These are phyloP conservation scores for Arnoldichthys spilopterus DNA, from an alignment of 2,797 vertebrate genomes.

Conservation along the genomic window DNA sequence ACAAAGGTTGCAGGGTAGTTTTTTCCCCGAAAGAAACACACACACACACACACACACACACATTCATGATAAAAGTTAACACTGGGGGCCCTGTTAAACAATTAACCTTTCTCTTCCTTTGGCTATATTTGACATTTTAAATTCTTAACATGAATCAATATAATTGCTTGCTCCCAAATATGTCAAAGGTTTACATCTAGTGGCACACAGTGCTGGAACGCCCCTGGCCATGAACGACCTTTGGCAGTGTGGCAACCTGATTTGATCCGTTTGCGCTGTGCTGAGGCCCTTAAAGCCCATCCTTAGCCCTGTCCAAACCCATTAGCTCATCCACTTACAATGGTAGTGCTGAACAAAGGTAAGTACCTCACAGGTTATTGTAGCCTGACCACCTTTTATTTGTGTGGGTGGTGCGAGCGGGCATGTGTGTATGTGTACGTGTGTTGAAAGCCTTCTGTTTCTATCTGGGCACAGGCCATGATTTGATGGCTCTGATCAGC, in stretches of 20 bases:
- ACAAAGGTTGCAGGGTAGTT: not conserved
- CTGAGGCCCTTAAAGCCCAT: constrained; percentile 60
- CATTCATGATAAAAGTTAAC: constrained; percentile 7
- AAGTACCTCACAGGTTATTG: constrained; percentile 31
- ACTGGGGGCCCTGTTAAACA: constrained; percentile 40
- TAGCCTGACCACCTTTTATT: constrained; percentile 8
- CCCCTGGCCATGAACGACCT: constrained; percentile 76
- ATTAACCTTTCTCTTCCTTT: constrained; percentile 51
- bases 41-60: not conserved
- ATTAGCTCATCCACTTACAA: constrained; percentile 60
- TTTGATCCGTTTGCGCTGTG: constrained; percentile 60
- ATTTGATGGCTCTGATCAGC: constrained; percentile 74
- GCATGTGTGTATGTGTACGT: constrained; percentile 17
- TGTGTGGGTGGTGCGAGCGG: constrained; percentile 23
- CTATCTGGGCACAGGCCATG: constrained; percentile 1
- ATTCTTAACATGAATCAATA: constrained; percentile 58
- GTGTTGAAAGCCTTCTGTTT: constrained; percentile 34
- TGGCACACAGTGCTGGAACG: constrained; percentile 62
- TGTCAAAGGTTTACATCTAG: constrained; percentile 59
- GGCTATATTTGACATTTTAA: constrained; percentile 54
- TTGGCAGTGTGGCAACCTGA: constrained; percentile 73
- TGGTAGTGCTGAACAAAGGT: constrained; percentile 19
- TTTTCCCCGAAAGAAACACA: not conserved
- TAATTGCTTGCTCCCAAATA: constrained; percentile 65
- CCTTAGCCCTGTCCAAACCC: constrained; percentile 69